Evolutionary conservation across 2,888 invertebrate species (phyloP).

Genomic region (Punctoribates punctum): DNA sequence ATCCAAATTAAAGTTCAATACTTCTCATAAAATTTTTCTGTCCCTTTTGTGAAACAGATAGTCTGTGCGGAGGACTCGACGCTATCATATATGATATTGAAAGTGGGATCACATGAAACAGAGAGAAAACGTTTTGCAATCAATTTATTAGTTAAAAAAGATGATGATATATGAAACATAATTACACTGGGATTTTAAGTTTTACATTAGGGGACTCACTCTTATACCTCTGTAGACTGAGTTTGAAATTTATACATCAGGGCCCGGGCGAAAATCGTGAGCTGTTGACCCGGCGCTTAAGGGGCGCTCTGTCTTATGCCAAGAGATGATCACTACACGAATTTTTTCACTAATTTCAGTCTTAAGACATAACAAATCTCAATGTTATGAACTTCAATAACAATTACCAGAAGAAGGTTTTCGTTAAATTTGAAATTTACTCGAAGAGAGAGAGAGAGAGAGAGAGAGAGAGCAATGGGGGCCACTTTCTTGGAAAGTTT

Average conservation of each 20-base stretch:
- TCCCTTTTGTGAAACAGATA: too few relatives aligned
- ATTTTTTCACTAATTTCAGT: conserved; percentile 20
- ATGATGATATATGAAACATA: conserved; percentile 22
- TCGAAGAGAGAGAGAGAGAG: neutral
- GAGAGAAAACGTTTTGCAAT: neutral
- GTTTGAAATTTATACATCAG: neutral
- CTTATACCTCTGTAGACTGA: neutral
- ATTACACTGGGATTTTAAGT: neutral
- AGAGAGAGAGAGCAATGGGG: too few relatives aligned
- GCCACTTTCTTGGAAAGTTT: too few relatives aligned
- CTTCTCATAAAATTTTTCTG: too few relatives aligned
- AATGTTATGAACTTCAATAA: conserved; percentile 8
- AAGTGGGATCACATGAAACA: neutral
- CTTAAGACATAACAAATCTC: neutral
- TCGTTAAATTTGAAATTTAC: neutral
- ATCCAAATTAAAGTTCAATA: too few relatives aligned
- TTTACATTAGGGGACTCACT: neutral
- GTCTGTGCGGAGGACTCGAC: too few relatives aligned
- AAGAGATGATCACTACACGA: conserved; percentile 5
- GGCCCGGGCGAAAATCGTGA: neutral
- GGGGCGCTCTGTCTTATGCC: neutral
- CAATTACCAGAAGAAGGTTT: neutral
- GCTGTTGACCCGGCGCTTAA: conserved; percentile 18
- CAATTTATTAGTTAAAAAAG: conserved; percentile 13
- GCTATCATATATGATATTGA: neutral